Evolutionary conservation across 2,888 invertebrate genomes (phyloP), one percentile per base, ranked within the genome.

Genomic region (Eurois occulta): DNA sequence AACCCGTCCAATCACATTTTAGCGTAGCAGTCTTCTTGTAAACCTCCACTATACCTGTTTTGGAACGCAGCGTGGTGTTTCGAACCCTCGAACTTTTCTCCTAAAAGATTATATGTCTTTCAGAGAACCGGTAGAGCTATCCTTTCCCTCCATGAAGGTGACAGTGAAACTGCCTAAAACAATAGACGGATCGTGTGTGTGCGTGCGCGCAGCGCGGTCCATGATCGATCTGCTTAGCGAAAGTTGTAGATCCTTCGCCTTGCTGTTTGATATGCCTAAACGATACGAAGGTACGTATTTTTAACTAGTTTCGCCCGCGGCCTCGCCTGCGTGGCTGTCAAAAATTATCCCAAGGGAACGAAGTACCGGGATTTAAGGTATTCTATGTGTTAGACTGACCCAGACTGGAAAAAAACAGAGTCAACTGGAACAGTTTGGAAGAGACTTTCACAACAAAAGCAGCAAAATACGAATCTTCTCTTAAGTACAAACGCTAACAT

Each of bases 201-300:
- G 97, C 35, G 96, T 97, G 18, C 94, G 97, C 38, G 97, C 97
- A 1, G 95, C 97, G 0, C 95, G 97, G 84, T 94, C 97, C 0
- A 93, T 96, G 89, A 96, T 97, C 72, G 98, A 98, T 83, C 96
- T 97, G 84, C 96, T 97, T 58, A 98, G 98, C 35, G 97, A 96
- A 75, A 91, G 91, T 7, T 93, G 94, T 0, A 90, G 94, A 46
- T 92, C 91, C 0, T 96, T 87, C 73, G 88, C 92, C 0, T 75
- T 95, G 13, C 73, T 75, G 0, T 88, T 80, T 0, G 94, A 94
- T 0, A 87, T 94, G 83, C 92, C 92, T 0, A 92, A 95, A 8
- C 89, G 91, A 86, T 94, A 93, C 70, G 90, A 91, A 89, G 95
- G 96, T 96, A 83, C 64, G 84, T 74, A n/a, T 70, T 28, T 38